Evolutionary conservation across 2,797 vertebrate genomes (phyloP), one percentile per base, ranked within the genome.

Genomic region (Sparidentex hasta): DNA sequence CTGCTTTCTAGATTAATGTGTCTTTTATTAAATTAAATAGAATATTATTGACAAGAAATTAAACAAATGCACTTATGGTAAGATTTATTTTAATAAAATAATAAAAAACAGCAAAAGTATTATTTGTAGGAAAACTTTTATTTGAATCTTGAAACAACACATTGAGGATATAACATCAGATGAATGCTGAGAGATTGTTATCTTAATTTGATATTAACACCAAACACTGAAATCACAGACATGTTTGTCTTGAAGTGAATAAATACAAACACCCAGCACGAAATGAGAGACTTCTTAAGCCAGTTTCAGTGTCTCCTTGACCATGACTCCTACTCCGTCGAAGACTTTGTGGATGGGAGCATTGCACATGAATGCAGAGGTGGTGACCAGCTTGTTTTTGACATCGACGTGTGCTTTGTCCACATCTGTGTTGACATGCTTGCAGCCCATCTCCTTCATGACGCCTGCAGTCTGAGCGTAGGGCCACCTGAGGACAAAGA

Each of bases 291-390:
- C 21, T 43, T 25, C 29, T 86, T 90, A 96, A 68, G 94, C 94
- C 41, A 97, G 87, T 72, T 95, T 96, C 11, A 97, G 92, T 2
- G 95, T 95, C 70, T 96, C 96, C 59, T 71, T 84, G 29, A 97
- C 94, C 94, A 97, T 96, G 62, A 92, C 92, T 1, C 96, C 96
- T 0, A 97, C 66, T 52, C 97, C 97, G 29, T 97, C 96, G 38
- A 91, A 96, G 7, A 97, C 80, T 54, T 96, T 86, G 11, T 97
- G 96, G 47, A 96, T 9, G 0, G 95, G 94, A 72, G 96, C 95
- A 0, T 96, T 96, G 92, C 96, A 96, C 97, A 97, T 97, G 83
- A 96, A 97, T 16, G 96, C 97, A 1, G 92, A 92, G 17, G 95
- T 96, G 41, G 96, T 96, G 82, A 97, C 96, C 83, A 97, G 91